These are phyloP conservation scores for Malacoctenus gilli DNA, from an alignment of 2,797 vertebrate species.

Conservation along the genomic window DNA sequence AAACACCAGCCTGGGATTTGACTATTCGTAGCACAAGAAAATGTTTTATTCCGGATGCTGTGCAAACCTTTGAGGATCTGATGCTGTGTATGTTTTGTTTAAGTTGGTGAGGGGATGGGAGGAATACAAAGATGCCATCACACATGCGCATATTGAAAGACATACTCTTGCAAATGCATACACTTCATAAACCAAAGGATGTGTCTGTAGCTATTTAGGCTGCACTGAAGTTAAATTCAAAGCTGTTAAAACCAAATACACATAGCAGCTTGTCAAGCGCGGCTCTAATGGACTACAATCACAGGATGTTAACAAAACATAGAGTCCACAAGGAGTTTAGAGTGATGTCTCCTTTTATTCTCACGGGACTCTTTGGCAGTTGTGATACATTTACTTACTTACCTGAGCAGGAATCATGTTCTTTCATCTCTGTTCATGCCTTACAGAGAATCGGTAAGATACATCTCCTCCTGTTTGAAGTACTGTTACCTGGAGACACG, in stretches of 20 bases:
- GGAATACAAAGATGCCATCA: not conserved
- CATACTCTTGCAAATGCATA: conserved; percentile 2
- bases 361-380: conserved; percentile 61
- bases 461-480: conserved; percentile 67
- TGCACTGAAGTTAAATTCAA: conserved; percentile 20
- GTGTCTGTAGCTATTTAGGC: conserved; percentile 4
- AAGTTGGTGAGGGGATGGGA: conserved; percentile 7
- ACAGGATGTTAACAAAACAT: conserved; percentile 27
- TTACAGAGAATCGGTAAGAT: conserved; percentile 63
- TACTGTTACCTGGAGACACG: conserved; percentile 67
- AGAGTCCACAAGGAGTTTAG: conserved; percentile 33
- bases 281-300: not conserved
- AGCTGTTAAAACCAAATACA: conserved; percentile 17
- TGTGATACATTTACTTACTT: conserved; percentile 73
- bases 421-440: conserved; percentile 65
- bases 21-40: too few species aligned
- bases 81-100: not conserved
- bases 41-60: conserved; percentile 4
- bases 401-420: conserved; percentile 66
- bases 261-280: conserved; percentile 21
- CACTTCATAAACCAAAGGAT: conserved; percentile 4
- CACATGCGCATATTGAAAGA: not conserved
- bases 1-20: conserved; percentile 7
- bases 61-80: conserved; percentile 9
- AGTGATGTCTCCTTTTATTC: conserved; percentile 49